Evolutionary conservation across 2,113 vertebrate genomes (phyloP).

Genomic region (Crocuta crocuta): DNA sequence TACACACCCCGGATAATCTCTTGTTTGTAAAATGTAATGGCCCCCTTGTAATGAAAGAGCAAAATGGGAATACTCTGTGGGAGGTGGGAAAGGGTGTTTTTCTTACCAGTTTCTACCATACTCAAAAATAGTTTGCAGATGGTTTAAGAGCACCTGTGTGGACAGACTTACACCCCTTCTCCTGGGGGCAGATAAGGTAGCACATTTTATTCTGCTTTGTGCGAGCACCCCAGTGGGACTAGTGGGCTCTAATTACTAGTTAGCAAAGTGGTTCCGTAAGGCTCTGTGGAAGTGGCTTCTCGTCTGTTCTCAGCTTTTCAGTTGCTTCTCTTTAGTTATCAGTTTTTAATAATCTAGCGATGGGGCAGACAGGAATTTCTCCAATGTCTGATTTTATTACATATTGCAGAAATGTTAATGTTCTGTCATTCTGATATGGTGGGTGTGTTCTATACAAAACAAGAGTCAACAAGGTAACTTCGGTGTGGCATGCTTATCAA

Average conservation of each 20-base stretch:
- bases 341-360: slow-evolving; percentile 27
- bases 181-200: not conserved
- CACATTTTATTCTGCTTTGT: not conserved
- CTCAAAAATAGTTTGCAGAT: not conserved
- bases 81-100: not conserved
- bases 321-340: not conserved
- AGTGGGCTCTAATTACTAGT: slow-evolving; percentile 15
- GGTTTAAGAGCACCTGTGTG: not conserved
- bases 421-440: not conserved
- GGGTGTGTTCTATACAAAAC: not conserved
- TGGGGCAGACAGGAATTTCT: not conserved
- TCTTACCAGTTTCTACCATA: not conserved
- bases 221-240: not conserved
- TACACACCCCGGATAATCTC: not conserved
- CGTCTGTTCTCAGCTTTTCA: not conserved
- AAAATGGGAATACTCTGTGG: not conserved
- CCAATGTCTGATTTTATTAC: not conserved
- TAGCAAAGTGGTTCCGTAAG: not conserved
- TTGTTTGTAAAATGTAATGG: not conserved
- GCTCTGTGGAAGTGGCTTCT: not conserved
- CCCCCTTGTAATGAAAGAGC: not conserved
- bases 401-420: not conserved
- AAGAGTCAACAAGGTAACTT: not conserved
- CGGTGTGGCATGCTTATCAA: not conserved
- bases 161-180: not conserved